These are phyloP conservation scores for Xerus rutilus DNA, from an alignment of 2,797 vertebrate species.

Conservation along the genomic window DNA sequence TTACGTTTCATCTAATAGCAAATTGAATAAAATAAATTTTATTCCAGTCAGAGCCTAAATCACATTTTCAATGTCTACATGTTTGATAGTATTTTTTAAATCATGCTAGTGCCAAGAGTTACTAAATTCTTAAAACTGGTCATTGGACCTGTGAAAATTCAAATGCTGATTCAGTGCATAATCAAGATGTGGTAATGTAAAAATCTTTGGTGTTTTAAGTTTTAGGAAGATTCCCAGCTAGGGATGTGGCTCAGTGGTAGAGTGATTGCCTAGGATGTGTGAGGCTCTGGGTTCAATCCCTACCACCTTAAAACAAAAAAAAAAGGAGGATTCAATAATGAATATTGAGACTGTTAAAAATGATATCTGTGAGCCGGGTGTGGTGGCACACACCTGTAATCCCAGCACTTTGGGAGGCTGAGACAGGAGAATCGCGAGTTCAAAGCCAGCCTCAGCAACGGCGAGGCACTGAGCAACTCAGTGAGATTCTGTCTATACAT, in stretches of 20 bases:
- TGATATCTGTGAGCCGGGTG: background rate
- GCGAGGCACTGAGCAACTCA: too few species aligned
- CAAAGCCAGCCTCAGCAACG: too few species aligned
- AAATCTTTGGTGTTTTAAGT: slow-evolving; percentile 7
- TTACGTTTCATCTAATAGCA: slow-evolving; percentile 48
- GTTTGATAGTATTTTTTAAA: slow-evolving; percentile 51
- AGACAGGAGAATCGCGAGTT: too few species aligned
- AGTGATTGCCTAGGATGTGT: background rate
- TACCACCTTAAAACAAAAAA: background rate
- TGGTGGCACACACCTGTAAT: too few species aligned
- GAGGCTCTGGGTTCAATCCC: background rate
- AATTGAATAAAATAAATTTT: slow-evolving; percentile 59
- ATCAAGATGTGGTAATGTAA: background rate
- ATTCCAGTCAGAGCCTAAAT: slow-evolving; percentile 46
- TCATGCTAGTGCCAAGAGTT: slow-evolving; percentile 64
- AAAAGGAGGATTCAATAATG: background rate
- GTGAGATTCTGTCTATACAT: too few species aligned
- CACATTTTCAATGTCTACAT: slow-evolving; percentile 49
- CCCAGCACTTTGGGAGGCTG: too few species aligned
- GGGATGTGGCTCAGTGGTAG: background rate
- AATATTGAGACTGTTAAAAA: slow-evolving; percentile 21
- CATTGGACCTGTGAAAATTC: background rate
- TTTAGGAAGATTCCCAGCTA: slow-evolving; percentile 3
- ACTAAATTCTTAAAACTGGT: slow-evolving; percentile 42
- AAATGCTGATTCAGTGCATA: slow-evolving; percentile 28